These are phyloP conservation scores for Corythaixoides concolor DNA, from an alignment of 2,113 vertebrate species.

Conservation along the genomic window DNA sequence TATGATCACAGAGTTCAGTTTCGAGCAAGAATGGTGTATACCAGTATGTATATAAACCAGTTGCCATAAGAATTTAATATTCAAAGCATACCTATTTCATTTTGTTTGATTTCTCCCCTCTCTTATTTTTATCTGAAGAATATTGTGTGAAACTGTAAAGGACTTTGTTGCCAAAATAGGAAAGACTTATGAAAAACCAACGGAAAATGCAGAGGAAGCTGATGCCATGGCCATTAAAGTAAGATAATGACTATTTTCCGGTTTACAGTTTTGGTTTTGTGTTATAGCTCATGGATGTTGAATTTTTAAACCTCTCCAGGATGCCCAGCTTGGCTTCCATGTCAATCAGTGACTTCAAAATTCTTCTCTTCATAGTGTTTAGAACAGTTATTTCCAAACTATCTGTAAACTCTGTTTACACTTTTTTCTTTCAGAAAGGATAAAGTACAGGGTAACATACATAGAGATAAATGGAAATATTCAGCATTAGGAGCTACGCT, in stretches of 20 bases:
- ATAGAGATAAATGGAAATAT: background rate
- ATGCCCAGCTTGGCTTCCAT: background rate
- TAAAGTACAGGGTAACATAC: background rate
- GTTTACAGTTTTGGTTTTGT: background rate
- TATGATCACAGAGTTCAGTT: background rate
- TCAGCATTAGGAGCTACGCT: background rate
- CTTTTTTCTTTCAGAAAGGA: background rate
- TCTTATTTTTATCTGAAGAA: conserved; percentile 74
- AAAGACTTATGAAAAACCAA: conserved; percentile 88
- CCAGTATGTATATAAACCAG: background rate
- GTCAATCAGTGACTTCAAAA: background rate
- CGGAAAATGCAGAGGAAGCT: conserved; percentile 87
- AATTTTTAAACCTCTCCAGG: background rate
- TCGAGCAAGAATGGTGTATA: background rate
- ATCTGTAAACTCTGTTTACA: background rate
- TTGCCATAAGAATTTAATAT: background rate
- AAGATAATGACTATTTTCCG: conserved; percentile 45
- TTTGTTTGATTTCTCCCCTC: background rate
- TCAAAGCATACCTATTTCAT: background rate
- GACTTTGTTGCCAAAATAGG: conserved; percentile 97
- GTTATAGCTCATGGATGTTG: background rate
- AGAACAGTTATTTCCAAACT: background rate
- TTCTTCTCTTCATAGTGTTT: background rate
- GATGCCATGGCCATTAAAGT: conserved; percentile 92
- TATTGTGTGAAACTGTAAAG: conserved; percentile 96